phyloP scores from a whole-genome alignment of 1,140 invertebrate genomes.

The Papilio polytes region DNA sequence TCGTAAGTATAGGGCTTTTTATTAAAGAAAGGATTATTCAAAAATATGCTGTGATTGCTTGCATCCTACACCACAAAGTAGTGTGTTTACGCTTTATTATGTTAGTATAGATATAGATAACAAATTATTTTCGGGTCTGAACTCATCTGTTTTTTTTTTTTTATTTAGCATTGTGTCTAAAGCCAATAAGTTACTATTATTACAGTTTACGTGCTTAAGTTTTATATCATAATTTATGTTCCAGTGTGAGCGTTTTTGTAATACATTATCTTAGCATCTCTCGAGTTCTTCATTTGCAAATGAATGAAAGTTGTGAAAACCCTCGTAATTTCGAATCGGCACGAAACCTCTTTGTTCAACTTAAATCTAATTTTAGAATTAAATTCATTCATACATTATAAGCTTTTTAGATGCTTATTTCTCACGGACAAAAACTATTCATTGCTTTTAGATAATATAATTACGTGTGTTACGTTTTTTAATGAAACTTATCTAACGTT shows the following conservation, averaged over 20 bases:
- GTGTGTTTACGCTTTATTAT: no score
- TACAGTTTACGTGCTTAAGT: not conserved
- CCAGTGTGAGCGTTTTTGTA: not conserved
- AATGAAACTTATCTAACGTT: no score
- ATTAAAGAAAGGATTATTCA: no score
- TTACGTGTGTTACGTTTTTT: not conserved
- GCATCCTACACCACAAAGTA: no score
- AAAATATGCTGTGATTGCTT: no score
- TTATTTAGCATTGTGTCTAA: no score
- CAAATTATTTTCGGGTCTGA: no score
- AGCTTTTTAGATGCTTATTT: not conserved
- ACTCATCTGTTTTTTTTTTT: no score
- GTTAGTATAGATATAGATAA: no score
- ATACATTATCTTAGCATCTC: conserved; percentile 4
- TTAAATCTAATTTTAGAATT: conserved; percentile 22
- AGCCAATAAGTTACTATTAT: no score
- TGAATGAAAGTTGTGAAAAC: conserved; percentile 20
- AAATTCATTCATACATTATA: not conserved
- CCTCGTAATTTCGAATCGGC: conserved; percentile 20
- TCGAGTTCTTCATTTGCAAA: not conserved
- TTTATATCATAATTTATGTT: no score
- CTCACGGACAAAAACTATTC: not conserved
- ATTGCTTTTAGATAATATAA: not conserved
- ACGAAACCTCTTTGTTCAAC: not conserved
- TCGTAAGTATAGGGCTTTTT: no score